Evolutionary conservation across 2,797 vertebrate genomes (phyloP).

Genomic region (Helarctos malayanus): DNA sequence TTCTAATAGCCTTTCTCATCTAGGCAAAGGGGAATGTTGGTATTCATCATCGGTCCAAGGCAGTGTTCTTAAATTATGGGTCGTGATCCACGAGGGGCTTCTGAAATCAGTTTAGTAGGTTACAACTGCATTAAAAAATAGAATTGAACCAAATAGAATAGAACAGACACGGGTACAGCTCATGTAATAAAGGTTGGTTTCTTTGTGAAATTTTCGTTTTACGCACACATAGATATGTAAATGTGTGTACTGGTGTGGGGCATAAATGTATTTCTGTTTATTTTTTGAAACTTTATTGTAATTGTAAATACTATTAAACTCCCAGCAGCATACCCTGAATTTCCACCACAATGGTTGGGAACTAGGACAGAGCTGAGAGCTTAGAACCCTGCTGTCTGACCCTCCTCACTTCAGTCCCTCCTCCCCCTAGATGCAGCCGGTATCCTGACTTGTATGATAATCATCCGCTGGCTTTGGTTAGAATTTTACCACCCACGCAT

Average conservation of each 20-base stretch:
- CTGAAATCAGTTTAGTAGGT: constrained; percentile 47
- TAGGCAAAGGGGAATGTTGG: not conserved
- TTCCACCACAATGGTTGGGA: not conserved
- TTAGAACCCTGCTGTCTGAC: not conserved
- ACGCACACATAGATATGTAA: not conserved
- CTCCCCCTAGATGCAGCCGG: not conserved
- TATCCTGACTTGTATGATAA: not conserved
- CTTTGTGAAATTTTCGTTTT: not conserved
- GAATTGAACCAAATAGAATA: not conserved
- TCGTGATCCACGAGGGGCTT: not conserved
- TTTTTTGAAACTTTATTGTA: constrained; percentile 52
- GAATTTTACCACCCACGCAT: not conserved
- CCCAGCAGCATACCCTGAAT: not conserved
- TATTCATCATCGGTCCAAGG: not conserved
- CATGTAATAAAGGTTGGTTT: not conserved
- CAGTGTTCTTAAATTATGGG: not conserved
- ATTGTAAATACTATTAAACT: constrained; percentile 38
- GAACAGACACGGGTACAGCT: not conserved
- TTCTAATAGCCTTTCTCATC: not conserved
- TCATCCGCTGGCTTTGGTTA: not conserved
- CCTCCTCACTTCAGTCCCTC: not conserved
- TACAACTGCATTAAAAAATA: not conserved
- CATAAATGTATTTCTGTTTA: constrained; percentile 26
- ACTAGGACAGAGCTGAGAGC: not conserved
- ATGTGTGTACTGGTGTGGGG: not conserved